Conservation (phyloP, 2,113 vertebrate species). For the Lophura nycthemera region DNA sequence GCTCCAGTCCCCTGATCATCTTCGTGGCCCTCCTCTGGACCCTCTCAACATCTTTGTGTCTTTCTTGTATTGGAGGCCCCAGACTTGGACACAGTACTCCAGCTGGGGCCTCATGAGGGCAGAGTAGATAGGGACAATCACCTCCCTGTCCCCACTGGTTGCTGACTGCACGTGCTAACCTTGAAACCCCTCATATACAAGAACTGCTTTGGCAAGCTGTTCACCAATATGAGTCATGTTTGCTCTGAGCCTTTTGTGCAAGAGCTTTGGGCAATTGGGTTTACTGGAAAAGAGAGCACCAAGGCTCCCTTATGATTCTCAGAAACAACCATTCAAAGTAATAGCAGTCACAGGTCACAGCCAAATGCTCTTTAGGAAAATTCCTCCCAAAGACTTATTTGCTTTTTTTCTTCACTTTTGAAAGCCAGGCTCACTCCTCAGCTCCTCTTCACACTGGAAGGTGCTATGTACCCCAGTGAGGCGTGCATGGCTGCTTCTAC, state of each 20-base stretch:
- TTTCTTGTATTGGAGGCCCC: no score
- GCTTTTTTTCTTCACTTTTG: neutral
- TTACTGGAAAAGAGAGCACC: neutral
- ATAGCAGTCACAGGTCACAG: neutral
- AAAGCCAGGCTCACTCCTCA: neutral
- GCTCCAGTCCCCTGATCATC: no score
- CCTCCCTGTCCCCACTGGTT: neutral
- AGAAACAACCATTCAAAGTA: neutral
- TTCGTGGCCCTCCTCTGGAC: no score
- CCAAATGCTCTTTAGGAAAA: neutral
- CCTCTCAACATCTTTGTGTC: no score
- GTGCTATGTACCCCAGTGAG: neutral
- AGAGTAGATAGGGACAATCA: no score
- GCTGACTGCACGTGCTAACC: neutral
- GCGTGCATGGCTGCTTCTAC: neutral
- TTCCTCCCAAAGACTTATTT: neutral
- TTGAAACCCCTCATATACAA: neutral
- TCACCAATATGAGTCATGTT: neutral
- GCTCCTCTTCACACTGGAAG: neutral
- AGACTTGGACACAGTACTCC: no score
- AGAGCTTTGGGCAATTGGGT: neutral
- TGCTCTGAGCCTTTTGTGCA: slow-evolving; percentile 24
- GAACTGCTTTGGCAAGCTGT: neutral
- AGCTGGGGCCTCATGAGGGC: no score
- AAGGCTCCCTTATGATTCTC: neutral